Conservation (phyloP, 2,888 invertebrate species). For the Amphiduros pacificus region DNA sequence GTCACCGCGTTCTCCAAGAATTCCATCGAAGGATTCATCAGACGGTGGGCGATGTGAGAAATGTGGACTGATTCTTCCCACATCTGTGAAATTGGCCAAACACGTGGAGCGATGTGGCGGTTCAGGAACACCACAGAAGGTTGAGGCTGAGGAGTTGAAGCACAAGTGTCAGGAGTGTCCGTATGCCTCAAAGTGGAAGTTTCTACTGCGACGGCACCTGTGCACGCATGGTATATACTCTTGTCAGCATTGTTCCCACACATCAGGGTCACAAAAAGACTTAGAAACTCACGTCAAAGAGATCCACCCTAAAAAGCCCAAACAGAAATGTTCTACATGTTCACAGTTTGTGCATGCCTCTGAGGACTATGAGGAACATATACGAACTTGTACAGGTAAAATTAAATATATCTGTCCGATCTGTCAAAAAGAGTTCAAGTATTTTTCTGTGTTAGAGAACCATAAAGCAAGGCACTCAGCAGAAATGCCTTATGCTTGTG, state of each 20-base stretch:
- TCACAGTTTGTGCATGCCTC: background rate
- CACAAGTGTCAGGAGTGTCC: conserved; percentile 40
- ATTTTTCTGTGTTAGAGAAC: background rate
- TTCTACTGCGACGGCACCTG: conserved; percentile 50
- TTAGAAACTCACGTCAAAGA: background rate
- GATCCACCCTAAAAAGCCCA: background rate
- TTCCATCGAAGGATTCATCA: background rate
- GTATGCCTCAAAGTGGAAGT: conserved; percentile 47
- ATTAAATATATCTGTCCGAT: background rate
- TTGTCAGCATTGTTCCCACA: conserved; percentile 48
- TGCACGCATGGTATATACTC: conserved; percentile 48
- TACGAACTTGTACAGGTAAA: background rate
- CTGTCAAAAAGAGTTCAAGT: background rate
- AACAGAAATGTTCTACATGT: background rate
- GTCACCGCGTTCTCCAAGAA: background rate
- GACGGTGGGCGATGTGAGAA: conserved; percentile 1
- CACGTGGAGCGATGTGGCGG: background rate
- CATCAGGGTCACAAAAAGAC: background rate
- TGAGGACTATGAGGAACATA: background rate
- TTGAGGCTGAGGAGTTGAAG: conserved; percentile 19
- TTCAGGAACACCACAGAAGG: background rate
- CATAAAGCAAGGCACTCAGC: background rate
- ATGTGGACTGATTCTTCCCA: conserved; percentile 1
- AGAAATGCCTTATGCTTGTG: background rate
- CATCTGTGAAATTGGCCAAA: background rate